phyloP scores from a whole-genome alignment of 2,797 vertebrate species.

The Sternarchorhynchus goeldii region DNA sequence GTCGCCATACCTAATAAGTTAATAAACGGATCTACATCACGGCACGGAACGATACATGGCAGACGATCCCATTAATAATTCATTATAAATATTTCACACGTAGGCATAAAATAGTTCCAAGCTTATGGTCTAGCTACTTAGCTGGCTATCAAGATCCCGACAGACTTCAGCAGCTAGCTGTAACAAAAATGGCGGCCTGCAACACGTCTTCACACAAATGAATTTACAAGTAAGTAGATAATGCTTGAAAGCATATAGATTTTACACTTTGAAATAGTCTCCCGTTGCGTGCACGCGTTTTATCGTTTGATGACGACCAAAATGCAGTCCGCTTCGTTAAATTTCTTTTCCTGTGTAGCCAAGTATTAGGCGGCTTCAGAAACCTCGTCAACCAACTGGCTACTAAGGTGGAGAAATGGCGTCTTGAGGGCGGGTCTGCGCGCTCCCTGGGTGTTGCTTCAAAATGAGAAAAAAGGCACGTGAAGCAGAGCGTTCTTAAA shows the following conservation, averaged over 20 bases:
- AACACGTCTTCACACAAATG: conserved; percentile 77
- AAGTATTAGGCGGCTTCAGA: conserved; percentile 53
- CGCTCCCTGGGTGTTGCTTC: conserved; percentile 58
- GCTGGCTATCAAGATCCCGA: conserved; percentile 59
- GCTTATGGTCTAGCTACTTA: background rate
- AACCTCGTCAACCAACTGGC: conserved; percentile 55
- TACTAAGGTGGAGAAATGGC: conserved; percentile 74
- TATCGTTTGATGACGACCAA: background rate
- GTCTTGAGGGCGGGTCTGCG: conserved; percentile 77
- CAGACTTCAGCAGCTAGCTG: conserved; percentile 69
- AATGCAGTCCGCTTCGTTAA: conserved; percentile 9
- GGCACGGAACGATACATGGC: conserved; percentile 25
- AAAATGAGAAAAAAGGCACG: conserved; percentile 8
- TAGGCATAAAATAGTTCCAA: conserved; percentile 51
- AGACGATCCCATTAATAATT: conserved; percentile 31
- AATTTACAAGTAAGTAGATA: conserved; percentile 54
- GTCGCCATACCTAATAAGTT: conserved; percentile 57
- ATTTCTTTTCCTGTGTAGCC: conserved; percentile 54
- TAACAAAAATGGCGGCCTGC: conserved; percentile 81
- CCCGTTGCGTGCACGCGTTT: conserved; percentile 31
- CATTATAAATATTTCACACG: conserved; percentile 38
- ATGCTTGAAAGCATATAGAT: conserved; percentile 57
- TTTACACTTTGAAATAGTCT: background rate
- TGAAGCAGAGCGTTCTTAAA: conserved; percentile 1
- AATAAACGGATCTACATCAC: conserved; percentile 63